Base-by-base conservation (phyloP, 2,888 invertebrate species). In the Spodoptera littoralis region DNA sequence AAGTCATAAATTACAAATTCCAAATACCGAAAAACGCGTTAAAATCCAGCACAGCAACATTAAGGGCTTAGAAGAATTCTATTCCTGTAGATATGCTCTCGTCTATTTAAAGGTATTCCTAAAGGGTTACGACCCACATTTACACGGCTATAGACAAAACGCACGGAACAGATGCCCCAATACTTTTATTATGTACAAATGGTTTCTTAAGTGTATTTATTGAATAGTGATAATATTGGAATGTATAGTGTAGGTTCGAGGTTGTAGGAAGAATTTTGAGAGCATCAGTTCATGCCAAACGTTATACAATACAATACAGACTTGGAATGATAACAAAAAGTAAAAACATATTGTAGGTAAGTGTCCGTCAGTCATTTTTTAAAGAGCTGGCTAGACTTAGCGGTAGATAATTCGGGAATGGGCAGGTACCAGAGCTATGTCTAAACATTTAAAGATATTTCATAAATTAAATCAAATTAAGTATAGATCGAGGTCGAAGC, bases 161-260 rank as follows among this genome's bases (percentile, higher is more conserved):
- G 82, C 80, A 86, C 67, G 73, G 80, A 89, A 81, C 92, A 92
- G 90, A 92, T 88, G 88, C 83, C 81, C 70, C 58, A 70, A 65
- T 73, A 78, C 73, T 84, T 90, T 89, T 87, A 90, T 87, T 87
- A 84, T 70, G 86, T 87, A 83, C 83, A 78, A 90, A 91, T 87
- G 70, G 84, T 54, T 66, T 80, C 75, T 70, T 74, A 75, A 79
- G 75, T 75, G 77, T 70, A 68, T 74, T 67, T 65, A 76, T 70
- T 71, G 70, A 60, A 57, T 55, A 42, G 51, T 70, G 77, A 76
- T 78, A 76, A 76, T 79, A 70, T 57, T 60, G 69, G 74, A 71
- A 76, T 78, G 64, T 50, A 18, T 18, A 18, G 42, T 72, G 55
- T 53, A 64, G 60, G 54, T 60, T 64, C 22, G 60, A 63, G 62